Conservation (phyloP, 2,888 invertebrate genomes). For the Drosophila niveifrons region DNA sequence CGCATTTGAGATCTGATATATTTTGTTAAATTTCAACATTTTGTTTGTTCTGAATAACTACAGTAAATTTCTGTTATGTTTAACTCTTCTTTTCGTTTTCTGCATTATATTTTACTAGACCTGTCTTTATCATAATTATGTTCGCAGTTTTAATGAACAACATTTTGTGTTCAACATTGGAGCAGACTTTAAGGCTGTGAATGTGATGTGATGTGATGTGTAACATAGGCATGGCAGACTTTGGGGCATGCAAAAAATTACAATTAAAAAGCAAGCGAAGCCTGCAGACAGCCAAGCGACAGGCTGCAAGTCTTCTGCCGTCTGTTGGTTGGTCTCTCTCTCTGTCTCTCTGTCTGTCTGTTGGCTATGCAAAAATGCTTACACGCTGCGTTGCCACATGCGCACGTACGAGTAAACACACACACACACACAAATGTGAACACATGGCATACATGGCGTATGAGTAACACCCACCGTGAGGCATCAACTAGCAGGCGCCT, state of each 20-base stretch:
- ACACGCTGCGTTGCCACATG: constrained; percentile 25
- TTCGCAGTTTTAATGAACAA: constrained; percentile 44
- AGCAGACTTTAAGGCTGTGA: neutral
- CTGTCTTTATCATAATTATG: constrained; percentile 4
- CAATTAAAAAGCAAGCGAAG: constrained; percentile 62
- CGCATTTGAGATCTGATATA: too few species aligned
- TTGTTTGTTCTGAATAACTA: too few species aligned
- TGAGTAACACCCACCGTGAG: constrained; percentile 13
- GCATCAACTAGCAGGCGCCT: constrained; percentile 41
- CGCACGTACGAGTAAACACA: constrained; percentile 13
- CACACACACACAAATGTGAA: constrained; percentile 23
- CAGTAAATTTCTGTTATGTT: too few species aligned
- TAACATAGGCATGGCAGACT: constrained; percentile 30
- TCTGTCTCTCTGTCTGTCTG: constrained; percentile 1
- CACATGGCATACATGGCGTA: constrained; percentile 1
- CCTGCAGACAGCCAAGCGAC: constrained; percentile 37
- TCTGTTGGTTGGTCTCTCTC: constrained; percentile 12
- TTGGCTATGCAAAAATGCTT: constrained; percentile 65
- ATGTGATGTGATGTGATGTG: constrained; percentile 1
- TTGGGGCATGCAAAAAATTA: constrained; percentile 65
- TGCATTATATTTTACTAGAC: too few species aligned
- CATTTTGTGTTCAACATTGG: constrained; percentile 13
- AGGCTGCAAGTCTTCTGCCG: constrained; percentile 34
- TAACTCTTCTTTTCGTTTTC: too few species aligned
- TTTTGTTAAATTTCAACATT: too few species aligned